Percentiles rank a stretch among this genome's conserved stretches.
Conservation (phyloP, 2,888 invertebrate species). For the Leptinotarsa rubiginosa region DNA sequence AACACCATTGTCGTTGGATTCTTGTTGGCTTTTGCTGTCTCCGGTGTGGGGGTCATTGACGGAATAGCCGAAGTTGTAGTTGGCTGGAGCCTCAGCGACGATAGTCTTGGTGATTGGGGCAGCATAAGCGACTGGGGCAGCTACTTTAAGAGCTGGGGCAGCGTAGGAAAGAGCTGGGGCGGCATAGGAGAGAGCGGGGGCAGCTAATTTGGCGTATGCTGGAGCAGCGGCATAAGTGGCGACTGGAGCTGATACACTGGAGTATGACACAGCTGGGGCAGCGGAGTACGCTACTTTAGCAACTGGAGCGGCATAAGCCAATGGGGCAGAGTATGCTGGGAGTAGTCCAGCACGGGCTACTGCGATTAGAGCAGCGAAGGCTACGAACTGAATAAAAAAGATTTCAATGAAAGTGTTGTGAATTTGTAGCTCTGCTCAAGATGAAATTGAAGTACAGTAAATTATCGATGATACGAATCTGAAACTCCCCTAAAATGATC, state of each 20-base stretch:
- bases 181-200: neutral
- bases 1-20: constrained; percentile 70
- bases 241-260: constrained; percentile 60
- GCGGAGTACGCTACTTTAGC: constrained; percentile 44
- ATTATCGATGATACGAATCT: no score
- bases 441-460: neutral
- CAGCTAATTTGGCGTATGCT: constrained; percentile 35
- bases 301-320: constrained; percentile 39
- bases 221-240: constrained; percentile 53
- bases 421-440: neutral
- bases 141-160: constrained; percentile 34
- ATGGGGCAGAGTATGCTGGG: constrained; percentile 44
- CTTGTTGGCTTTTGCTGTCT: constrained; percentile 73
- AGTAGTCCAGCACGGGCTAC: constrained; percentile 52
- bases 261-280: constrained; percentile 51
- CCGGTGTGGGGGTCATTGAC: constrained; percentile 61
- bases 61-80: constrained; percentile 46
- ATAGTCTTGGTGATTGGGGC: constrained; percentile 49
- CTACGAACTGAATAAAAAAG: constrained; percentile 50
- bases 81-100: constrained; percentile 50
- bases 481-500: no score
- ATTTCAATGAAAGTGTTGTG: neutral
- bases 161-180: constrained; percentile 28
- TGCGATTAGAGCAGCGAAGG: constrained; percentile 53
- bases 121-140: constrained; percentile 59